phyloP scores from a whole-genome alignment of 2,113 vertebrate genomes.

The Gymnarchus niloticus region DNA sequence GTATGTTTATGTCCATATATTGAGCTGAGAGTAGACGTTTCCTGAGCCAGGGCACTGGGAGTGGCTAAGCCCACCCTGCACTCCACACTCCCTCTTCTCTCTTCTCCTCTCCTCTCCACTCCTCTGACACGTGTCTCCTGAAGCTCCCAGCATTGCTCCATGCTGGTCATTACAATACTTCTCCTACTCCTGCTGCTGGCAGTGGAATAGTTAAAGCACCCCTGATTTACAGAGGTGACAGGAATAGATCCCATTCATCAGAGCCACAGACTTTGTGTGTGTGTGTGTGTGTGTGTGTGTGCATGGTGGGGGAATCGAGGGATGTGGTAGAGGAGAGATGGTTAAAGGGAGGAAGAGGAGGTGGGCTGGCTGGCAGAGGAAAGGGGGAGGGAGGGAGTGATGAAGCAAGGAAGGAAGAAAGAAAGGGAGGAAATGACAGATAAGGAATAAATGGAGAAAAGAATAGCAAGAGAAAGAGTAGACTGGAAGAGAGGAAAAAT shows the following conservation, averaged over 20 bases:
- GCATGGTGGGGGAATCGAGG: conserved; percentile 33
- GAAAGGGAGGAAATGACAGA: not conserved
- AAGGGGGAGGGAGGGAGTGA: conserved; percentile 14
- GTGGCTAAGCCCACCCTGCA: not conserved
- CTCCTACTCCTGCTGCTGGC: not conserved
- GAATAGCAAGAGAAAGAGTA: not conserved
- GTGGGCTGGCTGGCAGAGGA: not conserved
- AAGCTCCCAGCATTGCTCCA: not conserved
- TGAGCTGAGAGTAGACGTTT: not conserved
- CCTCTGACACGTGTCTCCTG: conserved; percentile 3
- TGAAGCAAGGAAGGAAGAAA: not conserved
- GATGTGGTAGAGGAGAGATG: conserved; percentile 14
- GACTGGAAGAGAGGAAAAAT: not conserved
- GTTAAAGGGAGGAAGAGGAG: not conserved
- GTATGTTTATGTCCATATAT: not conserved
- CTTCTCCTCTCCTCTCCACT: not conserved
- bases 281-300: no score
- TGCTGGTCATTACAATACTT: not conserved
- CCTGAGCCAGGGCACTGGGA: not conserved
- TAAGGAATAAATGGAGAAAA: not conserved
- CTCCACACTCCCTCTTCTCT: not conserved
- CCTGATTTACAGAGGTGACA: conserved; percentile 55
- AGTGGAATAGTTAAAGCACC: conserved; percentile 47
- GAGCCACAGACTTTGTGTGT: conserved; percentile 49
- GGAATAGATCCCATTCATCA: conserved; percentile 44